These are phyloP conservation scores for Acanthurus lineatus DNA, from an alignment of 2,797 vertebrate genomes.

Conservation along the genomic window DNA sequence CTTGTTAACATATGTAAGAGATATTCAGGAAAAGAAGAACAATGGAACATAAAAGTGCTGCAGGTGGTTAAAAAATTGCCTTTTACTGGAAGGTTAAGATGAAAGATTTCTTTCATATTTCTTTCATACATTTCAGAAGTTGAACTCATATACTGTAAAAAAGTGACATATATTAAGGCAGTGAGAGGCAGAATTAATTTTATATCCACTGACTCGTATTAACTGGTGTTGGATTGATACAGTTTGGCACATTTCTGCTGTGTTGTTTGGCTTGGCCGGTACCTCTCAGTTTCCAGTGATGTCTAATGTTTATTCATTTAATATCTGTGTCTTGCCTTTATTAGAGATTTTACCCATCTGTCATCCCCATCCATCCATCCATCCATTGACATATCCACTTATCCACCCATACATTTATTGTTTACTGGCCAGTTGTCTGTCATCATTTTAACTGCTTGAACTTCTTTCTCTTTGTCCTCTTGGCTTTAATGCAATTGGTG, in stretches of 20 bases:
- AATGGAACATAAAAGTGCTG: not conserved
- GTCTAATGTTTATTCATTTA: not conserved
- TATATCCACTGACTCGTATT: not conserved
- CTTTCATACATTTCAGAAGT: not conserved
- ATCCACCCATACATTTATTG: not conserved
- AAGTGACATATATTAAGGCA: not conserved
- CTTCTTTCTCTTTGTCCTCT: not conserved
- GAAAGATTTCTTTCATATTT: not conserved
- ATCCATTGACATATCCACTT: not conserved
- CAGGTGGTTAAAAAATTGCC: not conserved
- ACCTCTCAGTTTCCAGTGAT: constrained; percentile 11
- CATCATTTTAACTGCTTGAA: too few relatives aligned
- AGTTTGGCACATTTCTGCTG: not conserved
- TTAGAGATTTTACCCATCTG: not conserved
- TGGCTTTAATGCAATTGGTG: not conserved
- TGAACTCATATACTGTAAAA: not conserved
- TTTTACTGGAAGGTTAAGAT: not conserved
- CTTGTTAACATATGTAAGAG: not conserved
- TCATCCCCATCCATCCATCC: constrained; percentile 4
- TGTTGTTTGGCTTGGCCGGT: constrained; percentile 23
- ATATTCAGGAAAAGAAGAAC: not conserved
- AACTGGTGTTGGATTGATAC: constrained; percentile 1
- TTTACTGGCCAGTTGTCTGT: not conserved
- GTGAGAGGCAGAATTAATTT: not conserved
- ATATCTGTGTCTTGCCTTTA: not conserved